These are phyloP conservation scores for Coendou prehensilis DNA, from an alignment of 2,797 vertebrate genomes.

Conservation along the genomic window DNA sequence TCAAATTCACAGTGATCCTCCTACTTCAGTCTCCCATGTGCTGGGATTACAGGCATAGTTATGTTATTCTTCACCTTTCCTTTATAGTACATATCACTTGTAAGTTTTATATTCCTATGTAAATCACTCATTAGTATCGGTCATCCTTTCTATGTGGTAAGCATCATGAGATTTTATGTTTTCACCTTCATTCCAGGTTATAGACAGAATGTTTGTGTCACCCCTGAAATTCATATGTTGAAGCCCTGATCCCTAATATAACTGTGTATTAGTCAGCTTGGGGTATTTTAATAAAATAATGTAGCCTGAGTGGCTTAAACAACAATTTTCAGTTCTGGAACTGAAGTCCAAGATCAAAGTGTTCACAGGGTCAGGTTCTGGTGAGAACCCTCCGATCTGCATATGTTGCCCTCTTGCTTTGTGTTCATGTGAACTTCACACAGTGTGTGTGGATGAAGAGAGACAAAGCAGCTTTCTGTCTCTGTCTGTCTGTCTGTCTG, in stretches of 20 bases:
- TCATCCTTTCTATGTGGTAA: neutral
- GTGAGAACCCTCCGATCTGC: neutral
- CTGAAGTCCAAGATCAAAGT: neutral
- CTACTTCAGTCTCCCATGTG: neutral
- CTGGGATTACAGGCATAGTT: neutral
- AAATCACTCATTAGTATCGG: neutral
- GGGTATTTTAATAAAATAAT: neutral
- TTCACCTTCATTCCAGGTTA: neutral
- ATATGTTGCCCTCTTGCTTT: neutral
- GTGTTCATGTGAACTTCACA: neutral
- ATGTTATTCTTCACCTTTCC: neutral
- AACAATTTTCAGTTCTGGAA: neutral
- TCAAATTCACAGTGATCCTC: neutral
- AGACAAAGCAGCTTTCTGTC: neutral
- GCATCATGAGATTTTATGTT: neutral
- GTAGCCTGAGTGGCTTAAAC: neutral
- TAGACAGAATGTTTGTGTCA: neutral
- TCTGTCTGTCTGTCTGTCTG: neutral
- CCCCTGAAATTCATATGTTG: neutral
- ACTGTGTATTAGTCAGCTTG: neutral
- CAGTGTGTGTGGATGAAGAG: rapidly evolving
- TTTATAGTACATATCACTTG: neutral
- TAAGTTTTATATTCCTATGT: neutral
- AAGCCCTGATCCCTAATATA: neutral
- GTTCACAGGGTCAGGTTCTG: neutral